Base-by-base conservation (phyloP, 2,797 vertebrate species). In the Glyptemys insculpta region DNA sequence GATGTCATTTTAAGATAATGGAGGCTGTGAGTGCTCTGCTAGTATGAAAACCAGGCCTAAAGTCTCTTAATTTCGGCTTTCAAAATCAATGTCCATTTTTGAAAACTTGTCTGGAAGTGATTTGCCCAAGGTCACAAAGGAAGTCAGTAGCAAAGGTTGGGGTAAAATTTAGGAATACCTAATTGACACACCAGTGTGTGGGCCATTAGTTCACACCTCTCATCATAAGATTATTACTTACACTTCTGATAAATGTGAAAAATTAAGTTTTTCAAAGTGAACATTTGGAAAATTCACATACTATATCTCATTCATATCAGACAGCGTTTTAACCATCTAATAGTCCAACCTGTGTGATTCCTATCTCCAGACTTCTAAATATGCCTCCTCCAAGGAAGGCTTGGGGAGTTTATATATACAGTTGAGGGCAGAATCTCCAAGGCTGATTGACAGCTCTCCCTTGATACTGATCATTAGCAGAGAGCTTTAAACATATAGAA, bases 321-420 rank as follows among this genome's bases (percentile, higher is more conserved):
- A 88, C 89, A 94, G 94, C 82, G 54, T 86, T 88, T 86, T 92
- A 90, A 41, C 87, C 94, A 80, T 94, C 90, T 96, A 96, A 96
- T 92, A 88, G 65, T 25, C 57, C 65, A 88, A 87, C 53, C 83
- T 87, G n/a, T 52, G 88, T 86, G 81, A 93, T 56, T 59, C 25
- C 10, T 8, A 44, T 81, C 96, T 87, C 57, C 85, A 85, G 94
- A 47, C 81, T 90, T 91, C 82, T 14, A 7, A 96, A 54, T 88
- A 85, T 15, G n/a, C 52, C 65, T 87, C 89, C 91, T 0, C 0
- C 8, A 65, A 94, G 93, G 89, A 93, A 86, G 88, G 94, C 91
- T 85, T n/a, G 92, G 91, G 83, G 72, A 81, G 56, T 88, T 95
- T 85, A 79, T n/a, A 92, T 34, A 62, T 84, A 56, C 56, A 83